These are phyloP conservation scores for Tautogolabrus adspersus DNA, from an alignment of 2,113 vertebrate genomes.

Conservation along the genomic window DNA sequence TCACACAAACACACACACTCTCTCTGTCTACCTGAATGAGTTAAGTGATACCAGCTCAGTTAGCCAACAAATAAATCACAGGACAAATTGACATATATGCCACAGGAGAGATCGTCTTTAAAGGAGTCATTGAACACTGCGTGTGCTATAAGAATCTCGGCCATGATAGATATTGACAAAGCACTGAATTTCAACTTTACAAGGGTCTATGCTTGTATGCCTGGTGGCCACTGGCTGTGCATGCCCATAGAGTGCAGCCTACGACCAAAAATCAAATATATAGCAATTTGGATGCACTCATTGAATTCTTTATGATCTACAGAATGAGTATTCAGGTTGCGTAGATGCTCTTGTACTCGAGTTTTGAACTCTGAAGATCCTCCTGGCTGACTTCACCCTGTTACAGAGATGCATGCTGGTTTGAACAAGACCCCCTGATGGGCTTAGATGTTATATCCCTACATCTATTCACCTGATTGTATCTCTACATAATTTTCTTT, in stretches of 20 bases:
- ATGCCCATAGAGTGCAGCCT: neutral
- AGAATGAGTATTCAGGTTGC: neutral
- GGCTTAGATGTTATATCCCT: conserved; percentile 2
- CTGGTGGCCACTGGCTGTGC: neutral
- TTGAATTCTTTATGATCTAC: neutral
- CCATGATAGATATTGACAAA: conserved; percentile 80
- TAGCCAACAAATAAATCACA: conserved; percentile 85
- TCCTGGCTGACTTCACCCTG: conserved; percentile 6
- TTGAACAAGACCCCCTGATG: conserved; percentile 35
- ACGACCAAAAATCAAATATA: neutral
- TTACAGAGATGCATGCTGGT: conserved; percentile 31
- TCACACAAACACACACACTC: conserved; percentile 43
- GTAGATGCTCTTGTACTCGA: neutral
- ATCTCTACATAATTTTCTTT: conserved; percentile 19
- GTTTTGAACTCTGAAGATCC: conserved; percentile 5
- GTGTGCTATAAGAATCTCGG: conserved; percentile 57
- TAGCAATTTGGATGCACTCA: no score
- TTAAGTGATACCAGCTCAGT: conserved; percentile 81
- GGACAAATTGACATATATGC: conserved; percentile 82
- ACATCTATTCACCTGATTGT: conserved; percentile 18
- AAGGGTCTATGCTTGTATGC: conserved; percentile 25
- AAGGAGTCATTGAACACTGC: conserved; percentile 69
- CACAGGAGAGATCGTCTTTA: conserved; percentile 77
- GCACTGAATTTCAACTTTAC: conserved; percentile 72
- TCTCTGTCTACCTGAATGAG: conserved; percentile 72